Evolutionary conservation across 1,140 invertebrate genomes (phyloP).

Genomic region (Nomia melanderi): DNA sequence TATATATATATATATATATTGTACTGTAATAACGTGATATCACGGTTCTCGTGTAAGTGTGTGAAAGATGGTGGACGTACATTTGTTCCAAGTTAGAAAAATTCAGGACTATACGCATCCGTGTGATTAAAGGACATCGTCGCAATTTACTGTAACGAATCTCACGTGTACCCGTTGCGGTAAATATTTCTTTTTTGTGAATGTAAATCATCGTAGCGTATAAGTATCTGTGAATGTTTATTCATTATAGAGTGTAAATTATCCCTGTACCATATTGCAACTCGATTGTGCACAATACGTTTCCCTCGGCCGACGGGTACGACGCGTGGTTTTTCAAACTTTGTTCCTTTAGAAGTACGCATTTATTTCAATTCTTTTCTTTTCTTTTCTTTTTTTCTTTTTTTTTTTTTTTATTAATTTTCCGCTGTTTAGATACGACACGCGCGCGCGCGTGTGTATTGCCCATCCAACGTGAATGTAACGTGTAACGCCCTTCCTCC

Average conservation of each 20-base stretch:
- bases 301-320: not conserved
- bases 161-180: conserved; percentile 1
- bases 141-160: not conserved
- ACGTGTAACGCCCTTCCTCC: too few relatives aligned
- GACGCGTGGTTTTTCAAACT: conserved; percentile 11
- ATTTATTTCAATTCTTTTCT: too few relatives aligned
- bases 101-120: conserved; percentile 1
- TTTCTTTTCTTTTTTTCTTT: too few relatives aligned
- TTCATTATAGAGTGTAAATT: not conserved
- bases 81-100: not conserved
- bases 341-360: too few relatives aligned
- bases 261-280: conserved; percentile 1
- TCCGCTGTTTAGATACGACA: too few relatives aligned
- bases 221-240: conserved; percentile 20
- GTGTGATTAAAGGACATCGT: not conserved
- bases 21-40: not conserved
- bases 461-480: too few relatives aligned
- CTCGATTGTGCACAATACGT: not conserved
- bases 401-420: not conserved
- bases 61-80: not conserved
- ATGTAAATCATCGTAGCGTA: conserved; percentile 9
- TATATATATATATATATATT: too few relatives aligned
- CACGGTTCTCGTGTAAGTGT: not conserved
- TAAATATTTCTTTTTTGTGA: conserved; percentile 3
- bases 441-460: too few relatives aligned